A percentile compares a stretch with the other conserved stretches of the same genome.
phyloP scores from a whole-genome alignment of 1,140 invertebrate genomes.

The Ruditapes philippinarum region DNA sequence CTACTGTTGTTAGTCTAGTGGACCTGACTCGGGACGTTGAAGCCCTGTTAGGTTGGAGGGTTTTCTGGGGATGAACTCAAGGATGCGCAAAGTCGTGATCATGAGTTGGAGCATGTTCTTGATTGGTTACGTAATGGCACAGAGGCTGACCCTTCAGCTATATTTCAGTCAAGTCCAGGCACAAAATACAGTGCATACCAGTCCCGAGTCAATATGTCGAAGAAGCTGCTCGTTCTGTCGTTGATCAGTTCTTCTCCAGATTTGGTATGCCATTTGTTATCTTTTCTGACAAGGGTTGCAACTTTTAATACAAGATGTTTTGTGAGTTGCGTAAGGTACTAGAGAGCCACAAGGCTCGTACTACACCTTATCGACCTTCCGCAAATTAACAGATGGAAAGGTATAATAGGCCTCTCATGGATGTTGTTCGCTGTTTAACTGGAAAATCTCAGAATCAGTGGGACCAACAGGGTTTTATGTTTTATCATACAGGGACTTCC shows the following conservation, averaged over 20 bases:
- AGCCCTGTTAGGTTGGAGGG: constrained; percentile 20
- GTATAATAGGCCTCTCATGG: too few relatives aligned
- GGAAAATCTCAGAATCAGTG: not conserved
- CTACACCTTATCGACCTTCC: constrained; percentile 25
- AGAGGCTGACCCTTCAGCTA: too few relatives aligned
- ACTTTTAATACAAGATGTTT: constrained; percentile 36
- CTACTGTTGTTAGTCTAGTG: not conserved
- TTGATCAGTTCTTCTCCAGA: too few relatives aligned
- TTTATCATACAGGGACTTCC: too few relatives aligned
- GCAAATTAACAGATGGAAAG: constrained; percentile 23
- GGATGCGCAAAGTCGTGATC: constrained; percentile 24
- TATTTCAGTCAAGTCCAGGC: too few relatives aligned
- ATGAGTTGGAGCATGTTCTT: constrained; percentile 31
- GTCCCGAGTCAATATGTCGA: constrained; percentile 10
- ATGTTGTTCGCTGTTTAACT: constrained; percentile 13
- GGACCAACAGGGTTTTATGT: too few relatives aligned
- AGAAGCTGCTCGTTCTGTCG: constrained; percentile 25
- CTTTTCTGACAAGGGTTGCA: constrained; percentile 13
- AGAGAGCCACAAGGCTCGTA: not conserved
- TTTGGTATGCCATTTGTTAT: constrained; percentile 4
- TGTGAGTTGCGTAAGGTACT: constrained; percentile 11
- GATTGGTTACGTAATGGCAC: constrained; percentile 33
- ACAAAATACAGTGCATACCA: too few relatives aligned
- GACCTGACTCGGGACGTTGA: constrained; percentile 41
- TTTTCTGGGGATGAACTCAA: not conserved